Conservation (phyloP, 2,888 invertebrate species). For the Nephrotoma appendiculata region DNA sequence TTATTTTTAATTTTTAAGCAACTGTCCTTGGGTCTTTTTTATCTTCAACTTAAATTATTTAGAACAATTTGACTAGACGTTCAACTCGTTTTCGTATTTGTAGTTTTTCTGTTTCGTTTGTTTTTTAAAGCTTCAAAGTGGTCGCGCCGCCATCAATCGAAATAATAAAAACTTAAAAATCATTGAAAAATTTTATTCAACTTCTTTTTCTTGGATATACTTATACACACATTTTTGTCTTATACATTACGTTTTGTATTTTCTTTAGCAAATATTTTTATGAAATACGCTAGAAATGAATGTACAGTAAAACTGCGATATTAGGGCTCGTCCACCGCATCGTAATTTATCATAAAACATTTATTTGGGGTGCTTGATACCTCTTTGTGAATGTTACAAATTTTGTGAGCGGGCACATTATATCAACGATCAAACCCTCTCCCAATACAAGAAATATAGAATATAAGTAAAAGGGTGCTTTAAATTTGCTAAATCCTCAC, state of each 20-base stretch:
- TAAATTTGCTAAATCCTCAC: background rate
- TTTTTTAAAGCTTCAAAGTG: background rate
- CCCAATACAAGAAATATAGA: background rate
- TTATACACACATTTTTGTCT: background rate
- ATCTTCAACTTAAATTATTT: background rate
- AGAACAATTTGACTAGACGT: slow-evolving; percentile 2
- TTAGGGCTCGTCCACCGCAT: no score
- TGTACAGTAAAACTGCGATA: background rate
- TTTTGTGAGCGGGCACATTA: background rate
- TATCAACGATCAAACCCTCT: background rate
- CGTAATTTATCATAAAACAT: no score
- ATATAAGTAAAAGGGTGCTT: background rate
- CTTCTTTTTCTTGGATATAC: background rate
- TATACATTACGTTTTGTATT: background rate
- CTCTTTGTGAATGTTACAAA: background rate
- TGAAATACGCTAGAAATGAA: background rate
- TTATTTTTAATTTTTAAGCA: background rate
- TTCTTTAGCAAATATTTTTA: background rate
- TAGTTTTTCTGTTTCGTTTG: background rate
- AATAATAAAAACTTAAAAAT: background rate
- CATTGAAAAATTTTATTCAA: background rate
- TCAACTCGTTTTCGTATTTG: background rate
- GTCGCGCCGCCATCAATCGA: background rate
- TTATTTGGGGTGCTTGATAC: no score
- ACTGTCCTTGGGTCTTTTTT: background rate